These are phyloP conservation scores for Phenganax marumi DNA, from an alignment of 92 coral and sea anemone genomes.

Conservation along the genomic window DNA sequence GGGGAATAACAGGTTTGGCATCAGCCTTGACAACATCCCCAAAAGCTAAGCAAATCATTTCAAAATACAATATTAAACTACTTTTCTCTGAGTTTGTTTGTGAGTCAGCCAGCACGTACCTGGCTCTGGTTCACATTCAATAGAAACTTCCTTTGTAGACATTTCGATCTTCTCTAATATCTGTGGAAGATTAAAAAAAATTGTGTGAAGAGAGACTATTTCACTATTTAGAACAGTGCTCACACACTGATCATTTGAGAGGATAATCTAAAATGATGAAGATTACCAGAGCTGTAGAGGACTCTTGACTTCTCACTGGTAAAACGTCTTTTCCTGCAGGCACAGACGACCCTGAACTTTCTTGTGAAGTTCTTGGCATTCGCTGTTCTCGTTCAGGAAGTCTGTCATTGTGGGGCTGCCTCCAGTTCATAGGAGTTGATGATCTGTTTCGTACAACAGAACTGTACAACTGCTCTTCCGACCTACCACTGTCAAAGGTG, in stretches of 20 bases:
- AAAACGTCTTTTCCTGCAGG: not conserved
- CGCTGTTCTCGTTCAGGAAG: slow-evolving; percentile 33
- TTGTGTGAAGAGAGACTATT: not conserved
- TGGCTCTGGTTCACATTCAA: slow-evolving; percentile 11
- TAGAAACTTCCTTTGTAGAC: not conserved
- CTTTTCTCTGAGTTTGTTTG: not conserved
- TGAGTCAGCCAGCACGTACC: not conserved
- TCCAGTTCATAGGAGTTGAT: slow-evolving; percentile 25
- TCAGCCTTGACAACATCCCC: slow-evolving; percentile 4
- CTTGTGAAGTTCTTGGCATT: slow-evolving; percentile 4
- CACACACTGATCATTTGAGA: not conserved
- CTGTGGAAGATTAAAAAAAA: not conserved
- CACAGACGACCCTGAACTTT: slow-evolving; percentile 28
- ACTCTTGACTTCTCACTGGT: slow-evolving; percentile 10
- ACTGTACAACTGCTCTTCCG: slow-evolving; percentile 36
- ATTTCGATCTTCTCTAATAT: not conserved
- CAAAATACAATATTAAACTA: too few species aligned
- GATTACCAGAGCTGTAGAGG: slow-evolving; percentile 22
- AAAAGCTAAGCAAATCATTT: not conserved
- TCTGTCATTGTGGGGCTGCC: slow-evolving; percentile 24
- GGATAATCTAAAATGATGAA: not conserved
- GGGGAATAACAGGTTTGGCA: not conserved
- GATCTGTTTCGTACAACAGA: slow-evolving; percentile 33
- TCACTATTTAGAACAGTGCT: not conserved
- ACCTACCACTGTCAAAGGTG: slow-evolving; percentile 22